Evolutionary conservation across 2,113 vertebrate species (phyloP).

Genomic region (Atractosteus spatula): DNA sequence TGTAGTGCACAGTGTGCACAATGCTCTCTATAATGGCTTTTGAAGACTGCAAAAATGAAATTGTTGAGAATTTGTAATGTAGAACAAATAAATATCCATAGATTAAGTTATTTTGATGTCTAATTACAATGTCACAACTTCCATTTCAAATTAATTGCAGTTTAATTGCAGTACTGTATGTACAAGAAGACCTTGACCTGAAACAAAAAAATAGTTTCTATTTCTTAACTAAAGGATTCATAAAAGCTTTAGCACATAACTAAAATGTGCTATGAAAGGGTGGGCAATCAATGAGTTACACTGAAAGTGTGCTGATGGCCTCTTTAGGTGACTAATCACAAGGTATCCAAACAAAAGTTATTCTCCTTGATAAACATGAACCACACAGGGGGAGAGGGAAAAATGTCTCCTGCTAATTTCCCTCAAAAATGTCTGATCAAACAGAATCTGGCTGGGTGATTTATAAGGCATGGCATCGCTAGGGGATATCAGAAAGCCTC

Average conservation of each 20-base stretch:
- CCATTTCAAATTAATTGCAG: slow-evolving; percentile 10
- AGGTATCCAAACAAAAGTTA: too few species aligned
- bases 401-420: too few species aligned
- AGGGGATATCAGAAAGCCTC: not conserved
- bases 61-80: too few species aligned
- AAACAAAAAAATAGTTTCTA: not conserved
- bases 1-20: too few species aligned
- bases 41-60: too few species aligned
- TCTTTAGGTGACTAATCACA: too few species aligned
- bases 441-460: not conserved
- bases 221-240: slow-evolving; percentile 8
- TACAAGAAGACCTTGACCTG: not conserved
- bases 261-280: not conserved
- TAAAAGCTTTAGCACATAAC: not conserved
- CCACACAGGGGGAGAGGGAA: too few species aligned
- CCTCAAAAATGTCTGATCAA: too few species aligned
- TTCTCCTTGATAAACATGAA: too few species aligned
- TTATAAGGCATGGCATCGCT: not conserved
- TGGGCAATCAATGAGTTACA: not conserved
- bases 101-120: too few species aligned
- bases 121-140: not conserved
- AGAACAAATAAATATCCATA: too few species aligned
- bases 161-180: not conserved
- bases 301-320: not conserved
- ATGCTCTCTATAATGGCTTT: too few species aligned